Evolutionary conservation across 2,888 invertebrate genomes (phyloP), one percentile per base, ranked within the genome.

Genomic region (Flexamia atlantica): DNA sequence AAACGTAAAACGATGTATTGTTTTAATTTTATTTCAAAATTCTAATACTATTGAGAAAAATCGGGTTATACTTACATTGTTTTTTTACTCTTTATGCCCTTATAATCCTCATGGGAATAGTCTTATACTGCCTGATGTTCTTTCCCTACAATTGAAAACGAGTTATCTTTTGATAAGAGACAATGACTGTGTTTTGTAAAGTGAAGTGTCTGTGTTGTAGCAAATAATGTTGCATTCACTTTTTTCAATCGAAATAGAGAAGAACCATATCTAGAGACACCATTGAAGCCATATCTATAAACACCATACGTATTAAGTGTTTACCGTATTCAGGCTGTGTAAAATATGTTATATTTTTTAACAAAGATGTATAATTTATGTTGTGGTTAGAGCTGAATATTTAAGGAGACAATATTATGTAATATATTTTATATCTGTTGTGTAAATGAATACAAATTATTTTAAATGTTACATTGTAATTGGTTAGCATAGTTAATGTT

Each of bases 401-500:
- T 28, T 64, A 64, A 64, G 10, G 53, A 23, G 64, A 64, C 64
- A 64, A 64, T 64, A 64, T 64, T 25, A 30, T 28, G 28, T 64
- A 28, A 64, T 64, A 64, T 64, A 64, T 64, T 64, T 64, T 64
- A 57, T 64, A 64, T 57, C 28, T 64, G 64, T 64, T 64, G 64
- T 64, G 30, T 23, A 64, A 64, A 64, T 64, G 30, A 64, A 20
- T 57, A 57, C 23, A 0, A 23, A 57, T 57, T 57, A 57, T 4
- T 57, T 57, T 57, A 23, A 57, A 57, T 23, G 23, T 57, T 36
- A n/a, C n/a, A n/a, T 36, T 36, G 23, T 57, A 10, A 64, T 64
- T 30, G 14, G 28, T 64, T 28, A 64, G 28, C 4, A 30, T 28
- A 28, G 64, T 28, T 28, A 14, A 28, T 64, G 64, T 64, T 64